Base-by-base conservation (phyloP, 1,140 invertebrate genomes). In the Drosophila gunungcola region DNA sequence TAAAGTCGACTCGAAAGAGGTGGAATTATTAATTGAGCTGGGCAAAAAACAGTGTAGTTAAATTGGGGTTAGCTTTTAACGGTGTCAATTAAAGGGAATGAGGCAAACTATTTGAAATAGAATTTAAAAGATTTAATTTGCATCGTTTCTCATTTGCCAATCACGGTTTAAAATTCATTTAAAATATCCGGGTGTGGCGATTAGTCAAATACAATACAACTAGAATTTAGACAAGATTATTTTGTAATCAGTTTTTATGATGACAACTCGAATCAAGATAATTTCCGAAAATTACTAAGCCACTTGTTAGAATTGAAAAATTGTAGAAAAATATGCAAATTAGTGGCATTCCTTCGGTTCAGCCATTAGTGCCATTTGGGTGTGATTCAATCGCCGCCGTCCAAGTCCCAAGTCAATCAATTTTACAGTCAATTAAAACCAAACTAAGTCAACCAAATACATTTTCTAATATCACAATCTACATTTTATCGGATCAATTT, bases 371-470 rank as follows among this genome's bases (percentile, higher is more conserved):
- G 27, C 39, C 51, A 42, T 51, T 27, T 27, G 65, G 78, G 57
- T 43, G 79, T 45, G 68, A 73, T 56, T 73, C 68, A 61, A 49
- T 48, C 32, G 25, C 34, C 16, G 55, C 21, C 21, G 12, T 27
- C 12, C 12, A 4, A 51, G 36, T 67, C 52, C 41, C 61, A 43
- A 73, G 38, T 62, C 48, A 68, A 67, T 78, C 62, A 82, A 83
- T 69, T 78, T 62, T 68, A 54, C 68, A 82, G 78, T 82, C 74
- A 82, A 78, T 82, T 82, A 82, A 67, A 82, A 46, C 55, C 56
- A 53, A 61, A 73, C 55, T 62, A 73, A 73, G 53, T 62, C 56
- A 70, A 57, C 65, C 52, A 70, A 78, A 70, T 34, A 52, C 56
- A 65, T 60, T 68, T 67, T 54, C 49, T 41, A 52, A 64, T 62